These are phyloP conservation scores for Oxygymnocypris stewartii DNA, from an alignment of 2,113 vertebrate genomes.

Conservation along the genomic window DNA sequence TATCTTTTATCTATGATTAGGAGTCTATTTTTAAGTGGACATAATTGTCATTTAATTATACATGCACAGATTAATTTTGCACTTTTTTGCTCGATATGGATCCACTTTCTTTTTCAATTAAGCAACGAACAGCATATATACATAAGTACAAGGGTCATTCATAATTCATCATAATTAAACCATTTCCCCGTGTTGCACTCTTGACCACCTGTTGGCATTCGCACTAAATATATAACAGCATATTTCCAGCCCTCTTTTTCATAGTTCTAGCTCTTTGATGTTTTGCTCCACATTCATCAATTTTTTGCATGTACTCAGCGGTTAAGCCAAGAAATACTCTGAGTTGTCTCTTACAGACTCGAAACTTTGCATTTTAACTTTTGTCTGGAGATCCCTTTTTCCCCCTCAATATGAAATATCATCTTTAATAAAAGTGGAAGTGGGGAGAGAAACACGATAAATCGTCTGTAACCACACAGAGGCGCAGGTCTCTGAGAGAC, in stretches of 20 bases:
- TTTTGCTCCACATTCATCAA: slow-evolving; percentile 84
- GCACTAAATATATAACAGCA: slow-evolving; percentile 85
- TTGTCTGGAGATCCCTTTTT: slow-evolving; percentile 86
- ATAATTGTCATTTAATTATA: slow-evolving; percentile 57
- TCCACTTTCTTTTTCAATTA: slow-evolving; percentile 72
- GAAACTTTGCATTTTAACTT: slow-evolving; percentile 96
- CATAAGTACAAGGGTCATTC: slow-evolving; percentile 77
- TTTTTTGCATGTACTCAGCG: slow-evolving; percentile 71
- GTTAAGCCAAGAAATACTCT: too few relatives aligned
- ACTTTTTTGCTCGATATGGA: slow-evolving; percentile 43
- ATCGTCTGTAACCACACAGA: slow-evolving; percentile 90
- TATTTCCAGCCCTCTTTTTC: slow-evolving; percentile 68
- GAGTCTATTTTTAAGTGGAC: slow-evolving; percentile 49
- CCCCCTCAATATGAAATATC: slow-evolving; percentile 87
- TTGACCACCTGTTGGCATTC: slow-evolving; percentile 86
- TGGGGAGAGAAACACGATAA: slow-evolving; percentile 80
- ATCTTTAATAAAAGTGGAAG: slow-evolving; percentile 93
- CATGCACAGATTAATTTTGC: slow-evolving; percentile 42
- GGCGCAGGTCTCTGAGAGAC: slow-evolving; percentile 91
- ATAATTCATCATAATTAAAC: slow-evolving; percentile 80
- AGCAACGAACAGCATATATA: slow-evolving; percentile 72
- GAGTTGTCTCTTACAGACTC: slow-evolving; percentile 89
- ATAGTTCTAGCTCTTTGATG: slow-evolving; percentile 84
- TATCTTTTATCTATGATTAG: slow-evolving; percentile 43
- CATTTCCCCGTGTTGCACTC: slow-evolving; percentile 73